Base-by-base conservation (phyloP, 2,888 invertebrate genomes). In the Arge pagana region DNA sequence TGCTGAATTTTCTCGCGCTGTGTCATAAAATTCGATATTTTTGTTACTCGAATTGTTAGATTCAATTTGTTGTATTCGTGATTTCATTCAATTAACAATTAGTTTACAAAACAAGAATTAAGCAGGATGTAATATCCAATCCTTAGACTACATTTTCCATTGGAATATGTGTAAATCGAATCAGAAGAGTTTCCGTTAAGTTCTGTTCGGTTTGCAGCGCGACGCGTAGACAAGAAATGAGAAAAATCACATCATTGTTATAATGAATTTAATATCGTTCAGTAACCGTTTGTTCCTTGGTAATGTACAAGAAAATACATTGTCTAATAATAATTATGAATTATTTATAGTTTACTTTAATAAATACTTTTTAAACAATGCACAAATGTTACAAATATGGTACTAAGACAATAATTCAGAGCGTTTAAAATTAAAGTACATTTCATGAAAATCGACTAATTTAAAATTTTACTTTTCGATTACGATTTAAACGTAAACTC, bases 291-390 rank as follows among this genome's bases (percentile, higher is more conserved):
- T n/a, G 31, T 31, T 43, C 31, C 31, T 43, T 43, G 43, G 31
- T 43, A 19, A 43, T 43, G 31, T 43, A 43, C 30, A 43, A 43
- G 31, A 43, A 43, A 43, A 43, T 31, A 43, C 43, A 31, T 43
- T 31, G 43, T 18, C 31, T 31, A n/a, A 30, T 43, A 43, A 19
- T 30, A 8, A 33, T 48, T 48, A 48, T 26, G 48, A 48, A 35
- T 48, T 24, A 62, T 61, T 65, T 64, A 60, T 60, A 63, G 58
- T 62, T 59, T 55, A 56, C 59, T 66, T 70, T 64, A 72, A 71
- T 72, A 71, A 71, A 72, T 71, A 72, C 61, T n/a, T n/a, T 59
- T 65, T 65, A 63, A 72, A 64, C 62, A 65, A 67, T 68, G 62
- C 66, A 66, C 65, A 67, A 69, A 54, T 61, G 64, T 63, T 63